These are phyloP conservation scores for Collichthys lucidus DNA, from an alignment of 2,113 vertebrate species.

Conservation along the genomic window DNA sequence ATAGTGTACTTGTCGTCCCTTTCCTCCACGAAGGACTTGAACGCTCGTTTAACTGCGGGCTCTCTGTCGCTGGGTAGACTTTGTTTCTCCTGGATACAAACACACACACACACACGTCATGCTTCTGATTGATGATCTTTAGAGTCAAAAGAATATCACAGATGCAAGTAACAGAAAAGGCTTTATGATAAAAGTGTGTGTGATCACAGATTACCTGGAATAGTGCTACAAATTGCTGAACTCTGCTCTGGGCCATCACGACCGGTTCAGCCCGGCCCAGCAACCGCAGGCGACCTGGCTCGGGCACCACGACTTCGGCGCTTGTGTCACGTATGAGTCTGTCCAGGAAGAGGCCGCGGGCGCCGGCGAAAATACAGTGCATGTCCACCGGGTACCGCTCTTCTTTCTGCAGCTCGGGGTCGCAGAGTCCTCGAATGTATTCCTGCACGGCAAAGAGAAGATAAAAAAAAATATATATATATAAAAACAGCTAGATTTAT, in stretches of 20 bases:
- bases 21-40: slow-evolving; percentile 93
- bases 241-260: slow-evolving; percentile 94
- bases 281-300: slow-evolving; percentile 89
- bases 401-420: slow-evolving; percentile 92
- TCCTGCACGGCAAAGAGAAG: slow-evolving; percentile 83
- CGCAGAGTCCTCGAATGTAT: slow-evolving; percentile 94
- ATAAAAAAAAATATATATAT: too few species aligned
- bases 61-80: slow-evolving; percentile 87
- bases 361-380: slow-evolving; percentile 96
- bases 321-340: slow-evolving; percentile 92
- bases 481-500: not conserved
- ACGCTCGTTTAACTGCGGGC: slow-evolving; percentile 89
- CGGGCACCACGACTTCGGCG: slow-evolving; percentile 90
- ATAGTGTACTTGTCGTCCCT: slow-evolving; percentile 94
- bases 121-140: not conserved
- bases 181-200: not conserved
- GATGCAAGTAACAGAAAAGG: not conserved
- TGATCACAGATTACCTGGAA: slow-evolving; percentile 80
- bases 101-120: not conserved
- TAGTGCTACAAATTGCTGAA: slow-evolving; percentile 95
- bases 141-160: not conserved
- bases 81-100: slow-evolving; percentile 83
- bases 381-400: slow-evolving; percentile 95
- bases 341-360: slow-evolving; percentile 91
- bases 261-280: slow-evolving; percentile 91